Evolutionary conservation across 2,113 vertebrate species (phyloP).

Genomic region (Noturus placidus): DNA sequence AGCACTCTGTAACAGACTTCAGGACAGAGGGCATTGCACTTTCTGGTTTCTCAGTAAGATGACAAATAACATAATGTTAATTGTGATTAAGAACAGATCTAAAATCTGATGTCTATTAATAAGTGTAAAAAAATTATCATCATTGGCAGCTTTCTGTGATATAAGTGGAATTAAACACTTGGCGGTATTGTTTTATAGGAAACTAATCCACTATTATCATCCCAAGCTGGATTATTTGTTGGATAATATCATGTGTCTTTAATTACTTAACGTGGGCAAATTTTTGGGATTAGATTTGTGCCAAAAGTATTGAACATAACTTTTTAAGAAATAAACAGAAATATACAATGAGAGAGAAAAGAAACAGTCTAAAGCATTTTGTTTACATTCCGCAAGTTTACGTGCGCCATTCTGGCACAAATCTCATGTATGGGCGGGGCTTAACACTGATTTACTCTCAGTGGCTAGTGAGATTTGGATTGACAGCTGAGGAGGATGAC

Average conservation of each 20-base stretch:
- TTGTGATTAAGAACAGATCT: background rate
- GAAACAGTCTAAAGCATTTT: too few species aligned
- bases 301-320: too few species aligned
- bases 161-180: background rate
- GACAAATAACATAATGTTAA: background rate
- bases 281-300: too few species aligned
- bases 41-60: background rate
- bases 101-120: background rate
- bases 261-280: background rate
- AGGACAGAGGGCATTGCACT: background rate
- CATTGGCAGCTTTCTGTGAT: background rate
- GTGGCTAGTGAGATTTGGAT: too few species aligned
- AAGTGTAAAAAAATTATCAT: background rate
- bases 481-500: too few species aligned
- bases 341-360: too few species aligned
- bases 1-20: background rate
- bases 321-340: too few species aligned
- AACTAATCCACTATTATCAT: background rate
- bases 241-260: background rate
- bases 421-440: too few species aligned
- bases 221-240: background rate
- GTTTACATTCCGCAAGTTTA: too few species aligned
- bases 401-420: too few species aligned
- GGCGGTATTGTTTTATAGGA: background rate
- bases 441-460: too few species aligned